Percentiles rank a stretch among this genome's conserved stretches.
Evolutionary conservation across 2,797 vertebrate species (phyloP).

Genomic region (Crax fasciolata): DNA sequence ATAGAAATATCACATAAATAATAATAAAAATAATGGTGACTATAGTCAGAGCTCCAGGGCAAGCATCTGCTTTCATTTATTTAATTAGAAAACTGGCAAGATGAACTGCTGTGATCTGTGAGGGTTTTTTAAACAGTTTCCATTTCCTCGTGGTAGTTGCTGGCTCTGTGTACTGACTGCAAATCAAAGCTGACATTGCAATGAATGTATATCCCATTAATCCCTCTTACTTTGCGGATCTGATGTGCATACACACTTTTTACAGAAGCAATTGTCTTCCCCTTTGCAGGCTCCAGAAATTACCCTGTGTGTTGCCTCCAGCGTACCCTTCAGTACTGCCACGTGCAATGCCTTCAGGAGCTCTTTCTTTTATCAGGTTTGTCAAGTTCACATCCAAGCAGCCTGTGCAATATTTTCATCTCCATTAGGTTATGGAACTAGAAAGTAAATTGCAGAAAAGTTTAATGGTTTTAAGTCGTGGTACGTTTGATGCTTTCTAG

Average conservation of each 20-base stretch:
- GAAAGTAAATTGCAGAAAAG: not conserved
- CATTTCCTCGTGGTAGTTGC: not conserved
- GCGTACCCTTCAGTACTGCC: slow-evolving; percentile 84
- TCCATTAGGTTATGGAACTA: not conserved
- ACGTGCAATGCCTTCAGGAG: slow-evolving; percentile 87
- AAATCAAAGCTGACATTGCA: slow-evolving; percentile 15
- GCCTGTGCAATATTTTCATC: not conserved
- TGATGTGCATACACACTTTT: not conserved
- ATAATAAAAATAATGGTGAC: not conserved
- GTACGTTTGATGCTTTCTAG: not conserved
- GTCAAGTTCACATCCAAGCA: not conserved
- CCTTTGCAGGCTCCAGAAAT: slow-evolving; percentile 84
- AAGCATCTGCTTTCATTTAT: not conserved
- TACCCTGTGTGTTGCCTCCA: slow-evolving; percentile 85
- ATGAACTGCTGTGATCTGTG: not conserved
- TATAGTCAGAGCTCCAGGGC: not conserved
- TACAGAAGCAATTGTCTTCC: not conserved
- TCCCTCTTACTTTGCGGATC: not conserved
- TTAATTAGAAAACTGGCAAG: slow-evolving; percentile 11
- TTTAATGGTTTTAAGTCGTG: not conserved
- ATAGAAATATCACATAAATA: not conserved
- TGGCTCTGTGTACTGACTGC: not conserved
- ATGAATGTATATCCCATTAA: not conserved
- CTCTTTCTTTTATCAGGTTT: slow-evolving; percentile 92
- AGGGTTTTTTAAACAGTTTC: not conserved